Evolutionary conservation across 1,140 invertebrate genomes (phyloP).

Genomic region (Danaus melanippus): DNA sequence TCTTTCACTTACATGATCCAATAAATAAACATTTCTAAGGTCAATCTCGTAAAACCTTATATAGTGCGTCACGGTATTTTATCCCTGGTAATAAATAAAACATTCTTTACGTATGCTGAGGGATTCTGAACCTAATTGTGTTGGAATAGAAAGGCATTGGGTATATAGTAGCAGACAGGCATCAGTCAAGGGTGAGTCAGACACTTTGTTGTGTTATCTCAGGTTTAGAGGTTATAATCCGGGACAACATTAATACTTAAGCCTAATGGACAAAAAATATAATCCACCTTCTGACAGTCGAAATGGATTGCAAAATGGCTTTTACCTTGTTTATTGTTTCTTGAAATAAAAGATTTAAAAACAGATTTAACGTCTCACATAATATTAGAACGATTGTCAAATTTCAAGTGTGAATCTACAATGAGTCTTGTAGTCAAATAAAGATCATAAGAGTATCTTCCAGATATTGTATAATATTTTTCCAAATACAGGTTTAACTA

Average conservation of each 20-base stretch:
- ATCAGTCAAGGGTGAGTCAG: slow-evolving; percentile 56
- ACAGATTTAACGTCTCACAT: no score
- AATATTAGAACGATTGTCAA: no score
- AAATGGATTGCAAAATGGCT: slow-evolving; percentile 30
- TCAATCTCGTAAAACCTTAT: no score
- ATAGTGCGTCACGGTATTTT: slow-evolving; percentile 8
- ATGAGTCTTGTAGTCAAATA: no score
- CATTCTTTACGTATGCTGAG: slow-evolving; percentile 13
- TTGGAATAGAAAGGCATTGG: slow-evolving; percentile 20
- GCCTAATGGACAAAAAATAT: slow-evolving; percentile 67
- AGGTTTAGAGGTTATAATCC: slow-evolving; percentile 54
- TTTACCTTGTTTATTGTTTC: slow-evolving; percentile 1
- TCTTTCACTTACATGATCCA: no score
- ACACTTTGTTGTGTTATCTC: slow-evolving; percentile 46
- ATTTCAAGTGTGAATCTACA: no score
- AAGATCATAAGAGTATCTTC: no score
- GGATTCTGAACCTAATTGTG: slow-evolving; percentile 26
- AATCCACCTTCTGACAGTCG: slow-evolving; percentile 32
- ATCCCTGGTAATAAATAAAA: slow-evolving; percentile 18
- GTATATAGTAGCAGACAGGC: slow-evolving; percentile 49
- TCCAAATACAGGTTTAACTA: no score
- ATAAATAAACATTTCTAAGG: no score
- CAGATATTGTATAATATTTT: no score
- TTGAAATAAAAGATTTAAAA: not conserved
- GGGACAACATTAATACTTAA: slow-evolving; percentile 65